Base-by-base conservation (phyloP, 2,113 vertebrate species). In the Misgurnus anguillicaudatus region DNA sequence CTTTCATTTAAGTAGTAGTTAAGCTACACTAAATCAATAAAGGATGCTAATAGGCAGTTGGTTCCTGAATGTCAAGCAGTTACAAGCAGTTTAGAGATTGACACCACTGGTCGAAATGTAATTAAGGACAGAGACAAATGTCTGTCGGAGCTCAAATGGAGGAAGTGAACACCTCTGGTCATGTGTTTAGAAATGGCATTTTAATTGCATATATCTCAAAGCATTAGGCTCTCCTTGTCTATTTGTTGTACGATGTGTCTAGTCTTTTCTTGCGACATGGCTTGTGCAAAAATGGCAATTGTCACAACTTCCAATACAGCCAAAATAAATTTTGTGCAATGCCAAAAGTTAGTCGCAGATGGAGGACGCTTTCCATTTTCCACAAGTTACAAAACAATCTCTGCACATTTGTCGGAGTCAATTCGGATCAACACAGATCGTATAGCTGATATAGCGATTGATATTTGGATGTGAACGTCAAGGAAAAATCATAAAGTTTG, bases 31-130 rank as follows among this genome's bases (percentile, higher is more conserved):
- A 60, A 89, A 85, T 90, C 80, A 85, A 86, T 85, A 58, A 42
- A 42, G 53, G 53, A 74, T 79, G 81, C 85, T 89, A 89, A 91
- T 89, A 86, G 81, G 81, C 77, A 77, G 80, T 39, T 83, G 75
- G 82, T 86, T 83, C 84, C 80, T 77, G 83, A 21, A 75, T 65
- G 80, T 83, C 77, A 76, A 83, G 80, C 66, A 82, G 80, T 66
- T 81, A 83, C 67, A 11, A 79, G 64, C 64, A 38, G 73, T 79
- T 87, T 82, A 83, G 77, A 45, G 83, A 86, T 79, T 87, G 85
- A 88, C 85, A 86, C 65, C 19, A 31, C 82, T 86, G 84, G 88
- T 88, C 79, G 61, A 89, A 89, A 86, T 85, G 72, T 82, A 87
- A 89, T 89, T 89, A 88, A 86, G 82, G 66, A 80, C 81, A 80